Conservation (phyloP, 1,140 invertebrate species). For the Arctopsyche grandis region DNA sequence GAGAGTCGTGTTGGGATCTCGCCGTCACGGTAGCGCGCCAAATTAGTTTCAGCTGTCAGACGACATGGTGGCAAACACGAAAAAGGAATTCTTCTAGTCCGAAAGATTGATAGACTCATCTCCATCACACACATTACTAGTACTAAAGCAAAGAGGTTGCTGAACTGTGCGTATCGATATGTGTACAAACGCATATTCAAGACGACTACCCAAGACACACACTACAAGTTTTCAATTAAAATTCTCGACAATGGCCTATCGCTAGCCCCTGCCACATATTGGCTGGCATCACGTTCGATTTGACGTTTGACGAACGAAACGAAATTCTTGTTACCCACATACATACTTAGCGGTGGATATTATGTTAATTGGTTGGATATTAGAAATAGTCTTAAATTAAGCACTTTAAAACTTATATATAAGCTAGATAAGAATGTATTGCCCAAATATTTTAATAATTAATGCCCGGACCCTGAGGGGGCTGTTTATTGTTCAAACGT, state of each 20-base stretch:
- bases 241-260: conserved; percentile 20
- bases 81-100: neutral
- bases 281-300: no score
- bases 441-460: no score
- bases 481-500: no score
- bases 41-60: neutral
- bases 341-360: no score
- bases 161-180: conserved; percentile 15
- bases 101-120: conserved; percentile 1
- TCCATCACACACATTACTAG: neutral
- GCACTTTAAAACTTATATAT: no score
- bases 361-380: no score
- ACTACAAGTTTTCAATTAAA: conserved; percentile 40
- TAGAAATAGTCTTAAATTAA: no score
- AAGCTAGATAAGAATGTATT: no score
- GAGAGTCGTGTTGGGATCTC: neutral
- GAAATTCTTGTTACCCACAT: no score
- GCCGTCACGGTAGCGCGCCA: neutral
- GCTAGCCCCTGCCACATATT: no score
- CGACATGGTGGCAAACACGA: neutral
- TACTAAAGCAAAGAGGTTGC: conserved; percentile 18
- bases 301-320: no score
- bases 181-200: neutral
- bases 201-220: neutral
- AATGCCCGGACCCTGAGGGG: no score